phyloP scores from a whole-genome alignment of 2,113 vertebrate species.

The Vulpes vulpes region DNA sequence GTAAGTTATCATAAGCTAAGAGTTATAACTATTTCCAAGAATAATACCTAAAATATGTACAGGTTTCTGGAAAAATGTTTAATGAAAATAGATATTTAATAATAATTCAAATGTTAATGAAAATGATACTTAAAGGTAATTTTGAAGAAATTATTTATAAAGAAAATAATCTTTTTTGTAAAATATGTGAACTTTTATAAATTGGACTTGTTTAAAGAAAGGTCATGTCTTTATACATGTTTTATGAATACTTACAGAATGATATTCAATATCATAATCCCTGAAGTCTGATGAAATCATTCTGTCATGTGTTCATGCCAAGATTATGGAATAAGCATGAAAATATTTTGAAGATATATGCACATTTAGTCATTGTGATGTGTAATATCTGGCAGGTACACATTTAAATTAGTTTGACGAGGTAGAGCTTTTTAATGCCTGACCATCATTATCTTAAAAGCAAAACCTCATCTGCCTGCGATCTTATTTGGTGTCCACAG shows the following conservation, averaged over 20 bases:
- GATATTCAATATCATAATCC: constrained; percentile 30
- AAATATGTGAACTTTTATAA: constrained; percentile 53
- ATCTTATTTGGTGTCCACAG: neutral
- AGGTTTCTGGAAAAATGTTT: neutral
- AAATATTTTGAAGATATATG: neutral
- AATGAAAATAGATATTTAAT: constrained; percentile 32
- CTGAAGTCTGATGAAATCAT: constrained; percentile 59
- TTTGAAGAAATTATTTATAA: constrained; percentile 40
- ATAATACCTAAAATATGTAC: neutral
- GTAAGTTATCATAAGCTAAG: neutral
- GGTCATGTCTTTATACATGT: neutral
- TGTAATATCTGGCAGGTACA: constrained; percentile 13
- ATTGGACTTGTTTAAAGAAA: neutral
- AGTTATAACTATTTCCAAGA: neutral
- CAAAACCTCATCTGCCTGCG: neutral
- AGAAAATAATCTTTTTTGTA: constrained; percentile 38
- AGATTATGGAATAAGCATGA: constrained; percentile 39
- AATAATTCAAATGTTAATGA: constrained; percentile 32
- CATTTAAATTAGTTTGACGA: neutral
- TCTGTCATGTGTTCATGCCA: constrained; percentile 39
- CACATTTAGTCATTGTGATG: neutral
- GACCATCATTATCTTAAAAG: neutral
- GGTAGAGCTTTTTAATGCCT: neutral
- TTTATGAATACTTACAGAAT: constrained; percentile 12
- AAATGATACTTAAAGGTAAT: constrained; percentile 32